Conservation (phyloP, 1,140 invertebrate species). For the Oryctes rhinoceros region DNA sequence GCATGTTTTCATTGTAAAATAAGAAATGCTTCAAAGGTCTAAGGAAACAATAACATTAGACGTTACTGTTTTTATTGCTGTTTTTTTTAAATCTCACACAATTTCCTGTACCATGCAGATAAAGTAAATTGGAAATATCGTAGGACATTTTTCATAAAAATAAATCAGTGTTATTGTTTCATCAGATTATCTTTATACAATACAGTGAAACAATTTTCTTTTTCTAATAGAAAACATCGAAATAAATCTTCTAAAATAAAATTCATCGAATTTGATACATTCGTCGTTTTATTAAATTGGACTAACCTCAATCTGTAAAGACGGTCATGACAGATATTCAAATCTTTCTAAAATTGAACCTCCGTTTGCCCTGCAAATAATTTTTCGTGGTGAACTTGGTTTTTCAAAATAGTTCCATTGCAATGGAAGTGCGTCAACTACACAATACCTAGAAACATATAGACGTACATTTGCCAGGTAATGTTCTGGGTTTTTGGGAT, state of each 20-base stretch:
- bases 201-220: background rate
- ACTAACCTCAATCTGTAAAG: slow-evolving; percentile 46
- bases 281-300: background rate
- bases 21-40: too few species aligned
- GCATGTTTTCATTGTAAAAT: too few species aligned
- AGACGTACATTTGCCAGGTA: slow-evolving; percentile 37
- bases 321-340: slow-evolving; percentile 47
- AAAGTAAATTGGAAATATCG: too few species aligned
- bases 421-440: slow-evolving; percentile 44
- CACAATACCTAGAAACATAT: slow-evolving; percentile 45
- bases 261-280: background rate
- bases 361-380: slow-evolving; percentile 43
- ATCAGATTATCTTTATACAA: too few species aligned
- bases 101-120: too few species aligned
- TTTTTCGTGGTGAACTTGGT: slow-evolving; percentile 47
- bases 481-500: background rate
- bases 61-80: too few species aligned
- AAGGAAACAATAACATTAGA: too few species aligned
- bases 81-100: too few species aligned
- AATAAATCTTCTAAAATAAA: background rate
- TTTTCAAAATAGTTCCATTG: slow-evolving; percentile 46
- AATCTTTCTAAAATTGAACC: slow-evolving; percentile 47
- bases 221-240: background rate
- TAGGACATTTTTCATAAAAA: too few species aligned
- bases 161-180: too few species aligned